These are phyloP conservation scores for Heliconius ethilla DNA, from an alignment of 2,888 invertebrate genomes.

Conservation along the genomic window DNA sequence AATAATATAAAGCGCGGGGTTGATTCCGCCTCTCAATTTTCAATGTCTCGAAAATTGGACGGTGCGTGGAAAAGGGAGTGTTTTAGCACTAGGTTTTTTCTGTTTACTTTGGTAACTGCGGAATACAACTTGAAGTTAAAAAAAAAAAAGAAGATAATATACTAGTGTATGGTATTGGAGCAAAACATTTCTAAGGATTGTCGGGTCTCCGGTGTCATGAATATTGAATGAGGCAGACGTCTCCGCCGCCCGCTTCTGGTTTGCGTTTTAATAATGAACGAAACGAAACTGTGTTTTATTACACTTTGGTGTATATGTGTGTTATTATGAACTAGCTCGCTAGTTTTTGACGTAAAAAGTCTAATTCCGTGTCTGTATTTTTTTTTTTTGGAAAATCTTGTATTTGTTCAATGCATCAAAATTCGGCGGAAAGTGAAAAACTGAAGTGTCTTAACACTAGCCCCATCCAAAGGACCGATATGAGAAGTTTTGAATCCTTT, in stretches of 20 bases:
- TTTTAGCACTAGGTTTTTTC: not conserved
- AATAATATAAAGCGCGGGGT: too few species aligned
- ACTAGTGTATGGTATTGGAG: conserved; percentile 9
- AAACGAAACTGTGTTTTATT: conserved; percentile 19
- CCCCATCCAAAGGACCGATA: too few species aligned
- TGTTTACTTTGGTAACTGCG: not conserved
- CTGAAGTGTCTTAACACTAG: not conserved
- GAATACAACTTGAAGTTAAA: not conserved
- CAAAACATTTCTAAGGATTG: conserved; percentile 27
- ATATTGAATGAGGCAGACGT: conserved; percentile 40
- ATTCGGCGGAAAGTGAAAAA: not conserved
- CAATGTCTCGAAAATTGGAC: not conserved
- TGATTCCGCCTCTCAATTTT: too few species aligned
- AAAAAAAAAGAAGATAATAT: not conserved
- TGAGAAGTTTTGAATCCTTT: too few species aligned
- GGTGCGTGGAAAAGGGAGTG: not conserved
- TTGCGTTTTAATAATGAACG: conserved; percentile 25
- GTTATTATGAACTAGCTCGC: not conserved
- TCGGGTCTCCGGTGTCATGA: conserved; percentile 31
- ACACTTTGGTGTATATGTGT: not conserved
- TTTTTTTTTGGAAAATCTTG: too few species aligned
- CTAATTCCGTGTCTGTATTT: not conserved
- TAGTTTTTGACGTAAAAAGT: not conserved
- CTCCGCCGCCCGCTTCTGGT: conserved; percentile 19
- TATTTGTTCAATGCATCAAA: not conserved